A percentile compares a stretch with the other conserved stretches of the same genome.
phyloP scores from a whole-genome alignment of 2,797 vertebrate species.

The Sphenopsis melanotis region DNA sequence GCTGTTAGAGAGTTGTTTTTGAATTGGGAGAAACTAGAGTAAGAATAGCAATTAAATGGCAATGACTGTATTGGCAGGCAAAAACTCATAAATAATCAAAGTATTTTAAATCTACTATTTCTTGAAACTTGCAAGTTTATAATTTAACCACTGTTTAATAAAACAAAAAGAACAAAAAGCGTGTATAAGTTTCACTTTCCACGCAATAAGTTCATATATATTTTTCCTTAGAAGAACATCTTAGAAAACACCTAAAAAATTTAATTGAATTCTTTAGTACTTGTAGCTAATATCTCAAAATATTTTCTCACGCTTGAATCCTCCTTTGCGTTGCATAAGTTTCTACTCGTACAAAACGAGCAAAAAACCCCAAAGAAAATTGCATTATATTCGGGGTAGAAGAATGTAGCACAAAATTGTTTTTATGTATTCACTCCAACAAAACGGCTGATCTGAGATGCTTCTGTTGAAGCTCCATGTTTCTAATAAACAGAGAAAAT shows the following conservation, averaged over 20 bases:
- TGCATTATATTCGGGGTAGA: background rate
- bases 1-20: background rate
- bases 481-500: background rate
- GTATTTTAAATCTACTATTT: background rate
- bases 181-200: background rate
- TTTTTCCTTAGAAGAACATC: background rate
- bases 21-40: background rate
- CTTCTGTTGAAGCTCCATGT: background rate
- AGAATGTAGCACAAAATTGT: rapidly evolving
- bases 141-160: background rate
- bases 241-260: background rate
- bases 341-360: background rate
- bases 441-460: background rate
- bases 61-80: background rate
- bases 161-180: background rate
- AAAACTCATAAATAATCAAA: background rate
- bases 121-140: background rate
- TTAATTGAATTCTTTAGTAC: background rate
- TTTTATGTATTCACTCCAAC: background rate
- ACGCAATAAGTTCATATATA: background rate
- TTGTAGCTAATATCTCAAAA: background rate
- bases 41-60: background rate
- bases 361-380: background rate
- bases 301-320: background rate
- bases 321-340: background rate